Conservation (phyloP, 2,888 invertebrate species). For the Cantharis rustica region DNA sequence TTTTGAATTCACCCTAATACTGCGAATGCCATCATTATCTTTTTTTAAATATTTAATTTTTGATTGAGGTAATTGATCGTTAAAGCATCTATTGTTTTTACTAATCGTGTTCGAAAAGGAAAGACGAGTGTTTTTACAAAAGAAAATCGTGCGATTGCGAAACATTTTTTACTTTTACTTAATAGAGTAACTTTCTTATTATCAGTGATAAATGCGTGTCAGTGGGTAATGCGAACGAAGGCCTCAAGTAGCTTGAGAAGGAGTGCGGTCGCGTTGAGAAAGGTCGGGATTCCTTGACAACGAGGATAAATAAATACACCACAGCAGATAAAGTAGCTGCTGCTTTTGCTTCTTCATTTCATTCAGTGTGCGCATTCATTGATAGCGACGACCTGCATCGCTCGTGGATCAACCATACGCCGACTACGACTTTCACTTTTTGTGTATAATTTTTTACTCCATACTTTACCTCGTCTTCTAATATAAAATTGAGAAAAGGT, state of each 20-base stretch:
- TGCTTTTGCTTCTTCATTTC: slow-evolving; percentile 33
- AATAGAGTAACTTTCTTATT: slow-evolving; percentile 30
- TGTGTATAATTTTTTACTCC: slow-evolving; percentile 26
- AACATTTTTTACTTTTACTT: slow-evolving; percentile 5
- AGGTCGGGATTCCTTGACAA: slow-evolving; percentile 41
- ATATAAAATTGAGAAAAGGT: slow-evolving; percentile 21
- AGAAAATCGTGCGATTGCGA: neutral
- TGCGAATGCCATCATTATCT: neutral
- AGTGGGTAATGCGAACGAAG: slow-evolving; percentile 34
- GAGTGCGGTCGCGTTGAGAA: slow-evolving; percentile 38
- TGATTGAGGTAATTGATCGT: neutral
- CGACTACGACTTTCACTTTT: slow-evolving; percentile 31
- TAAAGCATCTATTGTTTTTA: neutral
- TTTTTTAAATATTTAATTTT: neutral
- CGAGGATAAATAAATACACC: slow-evolving; percentile 43
- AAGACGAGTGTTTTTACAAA: neutral
- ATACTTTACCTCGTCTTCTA: slow-evolving; percentile 21
- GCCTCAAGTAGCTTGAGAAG: slow-evolving; percentile 34
- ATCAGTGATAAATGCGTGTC: slow-evolving; percentile 37
- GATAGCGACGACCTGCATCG: slow-evolving; percentile 28
- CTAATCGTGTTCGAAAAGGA: neutral
- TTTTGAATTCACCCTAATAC: neutral
- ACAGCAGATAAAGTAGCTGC: slow-evolving; percentile 40
- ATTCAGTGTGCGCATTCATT: slow-evolving; percentile 35
- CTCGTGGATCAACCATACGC: slow-evolving; percentile 20